Evolutionary conservation across 1,140 invertebrate species (phyloP).

Genomic region (Cotesia typhae): DNA sequence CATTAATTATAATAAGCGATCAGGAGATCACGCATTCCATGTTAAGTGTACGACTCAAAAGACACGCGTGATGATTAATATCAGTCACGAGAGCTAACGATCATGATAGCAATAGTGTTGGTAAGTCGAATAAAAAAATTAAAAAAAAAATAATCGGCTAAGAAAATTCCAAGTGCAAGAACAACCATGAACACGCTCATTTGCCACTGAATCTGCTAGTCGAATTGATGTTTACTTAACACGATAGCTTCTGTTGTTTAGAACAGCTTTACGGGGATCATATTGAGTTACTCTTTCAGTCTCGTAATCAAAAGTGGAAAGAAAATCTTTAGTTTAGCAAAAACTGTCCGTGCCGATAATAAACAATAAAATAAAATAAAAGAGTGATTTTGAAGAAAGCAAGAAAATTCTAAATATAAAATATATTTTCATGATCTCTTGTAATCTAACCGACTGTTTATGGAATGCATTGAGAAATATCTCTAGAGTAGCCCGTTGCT

Average conservation of each 20-base stretch:
- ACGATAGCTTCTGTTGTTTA: no score
- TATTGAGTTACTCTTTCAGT: no score
- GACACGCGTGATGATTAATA: neutral
- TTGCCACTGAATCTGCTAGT: neutral
- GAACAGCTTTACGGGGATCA: no score
- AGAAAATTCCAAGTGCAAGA: neutral
- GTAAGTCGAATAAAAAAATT: neutral
- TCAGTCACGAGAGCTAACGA: neutral
- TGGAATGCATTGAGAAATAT: constrained; percentile 27
- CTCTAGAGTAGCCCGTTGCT: neutral
- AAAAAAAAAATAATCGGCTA: neutral
- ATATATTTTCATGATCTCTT: no score
- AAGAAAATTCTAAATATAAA: neutral
- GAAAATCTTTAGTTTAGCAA: neutral
- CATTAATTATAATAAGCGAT: no score
- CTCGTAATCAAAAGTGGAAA: no score
- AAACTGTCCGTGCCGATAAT: no score
- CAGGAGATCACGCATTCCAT: no score
- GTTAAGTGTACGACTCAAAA: no score
- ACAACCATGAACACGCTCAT: neutral
- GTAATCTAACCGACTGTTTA: neutral
- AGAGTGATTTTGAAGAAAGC: neutral
- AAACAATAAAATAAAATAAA: no score
- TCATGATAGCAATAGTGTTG: neutral
- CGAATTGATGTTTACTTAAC: neutral